Conservation (phyloP, 2,797 vertebrate species). For the Sorex maritimensis region DNA sequence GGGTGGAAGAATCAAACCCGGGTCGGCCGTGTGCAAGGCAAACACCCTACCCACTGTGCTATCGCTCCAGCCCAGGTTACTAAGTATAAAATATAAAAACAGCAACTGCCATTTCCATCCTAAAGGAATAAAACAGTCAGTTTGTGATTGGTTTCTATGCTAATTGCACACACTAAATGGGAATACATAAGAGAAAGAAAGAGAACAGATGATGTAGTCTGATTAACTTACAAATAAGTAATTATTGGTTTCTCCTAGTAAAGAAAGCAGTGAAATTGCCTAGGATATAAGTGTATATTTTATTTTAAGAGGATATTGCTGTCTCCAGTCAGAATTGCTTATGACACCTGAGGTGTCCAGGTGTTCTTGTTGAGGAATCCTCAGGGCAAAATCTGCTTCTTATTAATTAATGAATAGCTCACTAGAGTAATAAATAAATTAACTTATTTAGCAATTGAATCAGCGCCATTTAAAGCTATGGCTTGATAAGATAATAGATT, state of each 20-base stretch:
- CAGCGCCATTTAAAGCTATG: slow-evolving; percentile 1
- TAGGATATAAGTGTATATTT: neutral
- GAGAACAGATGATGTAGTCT: neutral
- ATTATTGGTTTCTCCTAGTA: slow-evolving; percentile 10
- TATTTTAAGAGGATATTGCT: too few relatives aligned
- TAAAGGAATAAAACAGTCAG: neutral
- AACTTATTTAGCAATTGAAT: neutral
- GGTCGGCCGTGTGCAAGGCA: too few relatives aligned
- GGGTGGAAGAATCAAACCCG: too few relatives aligned
- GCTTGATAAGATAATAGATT: slow-evolving; percentile 52
- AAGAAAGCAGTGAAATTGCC: neutral
- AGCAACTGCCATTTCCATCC: neutral
- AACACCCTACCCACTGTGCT: too few relatives aligned
- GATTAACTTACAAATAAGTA: slow-evolving; percentile 23
- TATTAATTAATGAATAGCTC: slow-evolving; percentile 24
- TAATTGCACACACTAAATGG: neutral
- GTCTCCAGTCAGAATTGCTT: neutral
- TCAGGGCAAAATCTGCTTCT: slow-evolving; percentile 30
- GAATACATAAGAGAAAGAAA: neutral
- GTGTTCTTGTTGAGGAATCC: neutral
- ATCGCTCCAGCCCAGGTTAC: neutral
- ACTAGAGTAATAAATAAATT: slow-evolving; percentile 23
- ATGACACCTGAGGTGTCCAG: neutral
- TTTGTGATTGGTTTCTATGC: neutral
- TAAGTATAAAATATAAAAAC: neutral